Evolutionary conservation across 2,888 invertebrate species (phyloP).

Genomic region (Gastrophysa polygoni): DNA sequence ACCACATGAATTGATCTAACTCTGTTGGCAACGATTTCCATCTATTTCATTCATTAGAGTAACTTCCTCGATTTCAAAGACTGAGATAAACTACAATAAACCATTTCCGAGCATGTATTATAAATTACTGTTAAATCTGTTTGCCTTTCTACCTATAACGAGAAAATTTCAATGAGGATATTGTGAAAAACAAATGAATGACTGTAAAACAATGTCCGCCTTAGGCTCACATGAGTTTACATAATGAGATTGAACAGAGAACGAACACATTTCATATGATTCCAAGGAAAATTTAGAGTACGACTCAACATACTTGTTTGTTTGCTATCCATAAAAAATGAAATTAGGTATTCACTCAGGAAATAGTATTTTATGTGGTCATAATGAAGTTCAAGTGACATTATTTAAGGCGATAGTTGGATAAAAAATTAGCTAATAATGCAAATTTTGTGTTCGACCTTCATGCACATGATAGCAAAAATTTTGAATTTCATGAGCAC

Average conservation of each 20-base stretch:
- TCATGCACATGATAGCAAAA: neutral
- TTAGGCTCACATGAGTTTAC: constrained; percentile 7
- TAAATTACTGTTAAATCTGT: neutral
- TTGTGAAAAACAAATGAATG: constrained; percentile 29
- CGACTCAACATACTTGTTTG: too few species aligned
- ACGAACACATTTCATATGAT: constrained; percentile 11
- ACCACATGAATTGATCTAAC: too few species aligned
- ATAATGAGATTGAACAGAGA: constrained; percentile 12
- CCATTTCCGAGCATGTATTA: neutral
- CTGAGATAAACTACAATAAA: too few species aligned
- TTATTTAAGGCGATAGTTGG: too few species aligned
- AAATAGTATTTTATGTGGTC: too few species aligned
- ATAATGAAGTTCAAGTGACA: too few species aligned
- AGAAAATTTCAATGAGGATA: constrained; percentile 27
- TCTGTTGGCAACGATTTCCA: too few species aligned
- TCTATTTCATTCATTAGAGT: too few species aligned
- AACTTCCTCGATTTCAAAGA: too few species aligned
- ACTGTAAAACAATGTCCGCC: constrained; percentile 27
- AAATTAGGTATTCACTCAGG: too few species aligned
- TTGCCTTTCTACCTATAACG: constrained; percentile 20
- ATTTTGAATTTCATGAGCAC: neutral
- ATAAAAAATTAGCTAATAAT: too few species aligned
- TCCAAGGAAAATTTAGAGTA: neutral
- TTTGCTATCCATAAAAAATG: too few species aligned
- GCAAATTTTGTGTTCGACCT: neutral